Base-by-base conservation (phyloP, 2,797 vertebrate species). In the Dryobates pubescens region DNA sequence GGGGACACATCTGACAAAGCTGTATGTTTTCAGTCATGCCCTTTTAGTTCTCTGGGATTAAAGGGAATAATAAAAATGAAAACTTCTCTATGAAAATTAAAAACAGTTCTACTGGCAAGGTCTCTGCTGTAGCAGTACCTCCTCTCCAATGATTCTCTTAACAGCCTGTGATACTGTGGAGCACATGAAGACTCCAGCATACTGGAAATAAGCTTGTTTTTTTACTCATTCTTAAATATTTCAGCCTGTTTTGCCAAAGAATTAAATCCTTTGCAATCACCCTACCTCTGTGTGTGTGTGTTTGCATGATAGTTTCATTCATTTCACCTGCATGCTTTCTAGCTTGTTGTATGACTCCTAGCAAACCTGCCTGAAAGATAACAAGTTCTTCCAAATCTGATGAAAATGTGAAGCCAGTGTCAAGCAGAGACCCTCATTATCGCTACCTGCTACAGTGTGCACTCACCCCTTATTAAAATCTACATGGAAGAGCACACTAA, bases 31-130 rank as follows among this genome's bases (percentile, higher is more conserved):
- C 73, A 90, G 14, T 72, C n/a, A 26, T 74, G 34, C 10, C 18
- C 62, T 84, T 27, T 73, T 83, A 29, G 36, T 59, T 94, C 72
- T 87, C 81, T 90, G 92, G 93, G 34, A 80, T 93, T 90, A 51
- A 78, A 65, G 65, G 68, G 34, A 88, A 93, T 56, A 61, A 57
- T 64, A 59, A 38, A 93, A 76, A 29, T 43, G 59, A 61, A 75
- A 78, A 75, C 57, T 20, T 15, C 62, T 82, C 86, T 94, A 24
- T 9, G 29, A 34, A 24, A 27, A 41, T 36, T 36, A n/a, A 47
- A 82, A 84, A 34, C 24, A 88, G 49, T 88, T 74, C 49, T 68
- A 62, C 69, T 80, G 38, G 18, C 67, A 51, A 82, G 61, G 77
- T 90, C 94, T 82, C 27, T 67, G 88, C 34, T 49, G 38, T 91